These are phyloP conservation scores for Mustela nigripes DNA, from an alignment of 2,113 vertebrate genomes.

Conservation along the genomic window DNA sequence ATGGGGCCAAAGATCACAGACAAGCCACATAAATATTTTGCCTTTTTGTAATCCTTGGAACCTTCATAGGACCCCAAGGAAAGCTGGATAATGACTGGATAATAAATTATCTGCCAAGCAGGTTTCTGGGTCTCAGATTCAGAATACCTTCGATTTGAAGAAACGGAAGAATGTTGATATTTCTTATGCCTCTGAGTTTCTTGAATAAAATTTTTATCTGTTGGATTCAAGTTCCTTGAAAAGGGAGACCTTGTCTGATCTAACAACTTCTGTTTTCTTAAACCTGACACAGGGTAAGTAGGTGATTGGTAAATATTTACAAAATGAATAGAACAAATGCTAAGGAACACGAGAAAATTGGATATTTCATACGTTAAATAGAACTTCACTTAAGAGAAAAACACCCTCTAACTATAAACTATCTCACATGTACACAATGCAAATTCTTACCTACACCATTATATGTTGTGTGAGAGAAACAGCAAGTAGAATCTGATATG, in stretches of 20 bases:
- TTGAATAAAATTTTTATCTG: not conserved
- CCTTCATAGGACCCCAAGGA: not conserved
- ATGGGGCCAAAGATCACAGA: not conserved
- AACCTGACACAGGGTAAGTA: not conserved
- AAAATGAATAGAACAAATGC: slow-evolving; percentile 3
- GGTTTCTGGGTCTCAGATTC: slow-evolving; percentile 2
- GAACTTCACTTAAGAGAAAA: not conserved
- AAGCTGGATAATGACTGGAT: not conserved
- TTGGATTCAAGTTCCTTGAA: not conserved
- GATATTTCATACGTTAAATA: slow-evolving; percentile 3
- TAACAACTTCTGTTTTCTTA: not conserved
- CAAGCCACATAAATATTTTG: not conserved
- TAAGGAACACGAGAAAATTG: not conserved
- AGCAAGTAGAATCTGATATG: not conserved
- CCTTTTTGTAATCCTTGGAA: not conserved
- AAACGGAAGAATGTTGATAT: not conserved
- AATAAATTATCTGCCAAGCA: not conserved
- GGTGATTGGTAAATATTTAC: not conserved
- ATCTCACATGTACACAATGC: not conserved
- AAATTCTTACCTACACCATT: not conserved
- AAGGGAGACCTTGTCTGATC: not conserved
- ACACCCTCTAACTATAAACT: not conserved
- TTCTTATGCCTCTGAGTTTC: not conserved
- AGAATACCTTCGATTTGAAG: not conserved
- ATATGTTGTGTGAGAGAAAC: not conserved